A percentile compares a stretch with the other conserved stretches of the same genome.
Conservation (phyloP, 1,140 invertebrate species). For the Arctopsyche grandis region DNA sequence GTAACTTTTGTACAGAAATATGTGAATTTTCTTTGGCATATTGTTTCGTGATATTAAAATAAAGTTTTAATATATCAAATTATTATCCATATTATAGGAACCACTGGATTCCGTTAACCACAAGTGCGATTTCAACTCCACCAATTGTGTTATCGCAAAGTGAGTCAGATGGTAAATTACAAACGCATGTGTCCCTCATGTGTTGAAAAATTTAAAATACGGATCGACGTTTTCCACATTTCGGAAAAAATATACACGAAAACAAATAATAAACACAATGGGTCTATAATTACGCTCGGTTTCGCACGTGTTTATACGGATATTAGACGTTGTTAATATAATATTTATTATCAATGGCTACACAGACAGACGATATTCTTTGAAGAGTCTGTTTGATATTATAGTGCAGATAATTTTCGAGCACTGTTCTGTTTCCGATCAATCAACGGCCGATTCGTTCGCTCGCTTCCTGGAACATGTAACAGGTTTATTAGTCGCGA, state of each 20-base stretch:
- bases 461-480: conserved; percentile 1
- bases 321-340: too few relatives aligned
- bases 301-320: too few relatives aligned
- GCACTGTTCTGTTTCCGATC: not conserved
- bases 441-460: not conserved
- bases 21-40: too few relatives aligned
- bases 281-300: too few relatives aligned
- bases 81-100: not conserved
- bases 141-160: conserved; percentile 39
- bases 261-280: not conserved
- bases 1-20: too few relatives aligned
- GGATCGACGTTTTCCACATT: not conserved
- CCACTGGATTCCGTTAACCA: conserved; percentile 4
- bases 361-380: not conserved
- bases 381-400: not conserved
- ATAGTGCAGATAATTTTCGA: not conserved
- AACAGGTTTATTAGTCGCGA: not conserved
- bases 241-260: not conserved
- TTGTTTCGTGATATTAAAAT: too few relatives aligned
- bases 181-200: conserved; percentile 14
- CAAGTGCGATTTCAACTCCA: conserved; percentile 33
- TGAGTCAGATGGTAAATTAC: conserved; percentile 8
- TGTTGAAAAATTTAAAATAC: conserved; percentile 8
- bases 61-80: not conserved
- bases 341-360: not conserved